These are phyloP conservation scores for Latrodectus geometricus DNA, from an alignment of 1,140 invertebrate genomes.

Conservation along the genomic window DNA sequence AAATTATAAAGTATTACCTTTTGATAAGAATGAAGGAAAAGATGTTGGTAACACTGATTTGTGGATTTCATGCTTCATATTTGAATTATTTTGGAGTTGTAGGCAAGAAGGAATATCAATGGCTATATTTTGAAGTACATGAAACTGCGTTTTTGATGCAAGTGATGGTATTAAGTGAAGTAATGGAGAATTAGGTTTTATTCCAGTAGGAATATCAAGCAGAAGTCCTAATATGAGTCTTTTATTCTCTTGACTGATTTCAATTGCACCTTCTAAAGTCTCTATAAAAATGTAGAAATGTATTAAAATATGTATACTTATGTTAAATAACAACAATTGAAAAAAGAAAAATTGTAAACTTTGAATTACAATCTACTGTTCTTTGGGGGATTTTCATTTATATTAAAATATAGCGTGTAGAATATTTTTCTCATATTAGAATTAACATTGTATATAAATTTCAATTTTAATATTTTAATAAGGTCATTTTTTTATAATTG, in stretches of 20 bases:
- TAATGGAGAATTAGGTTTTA: not conserved
- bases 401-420: no score
- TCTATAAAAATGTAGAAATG: constrained; percentile 5
- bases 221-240: constrained; percentile 19
- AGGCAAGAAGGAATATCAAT: constrained; percentile 11
- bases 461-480: no score
- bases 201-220: constrained; percentile 7
- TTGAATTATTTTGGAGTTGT: not conserved
- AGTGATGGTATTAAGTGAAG: constrained; percentile 9
- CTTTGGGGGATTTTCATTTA: no score
- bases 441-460: no score
- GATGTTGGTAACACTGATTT: no score
- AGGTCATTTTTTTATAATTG: no score
- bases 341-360: no score
- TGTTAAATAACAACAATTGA: no score
- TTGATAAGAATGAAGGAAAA: not conserved
- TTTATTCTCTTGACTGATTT: constrained; percentile 11
- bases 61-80: not conserved
- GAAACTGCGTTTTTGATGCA: constrained; percentile 1
- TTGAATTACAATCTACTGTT: no score
- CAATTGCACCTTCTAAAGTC: constrained; percentile 21
- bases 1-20: not conserved
- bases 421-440: no score
- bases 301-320: not conserved
- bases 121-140: constrained; percentile 35